phyloP scores from a whole-genome alignment of 2,888 invertebrate genomes.

The Drosophila fulvimacula region DNA sequence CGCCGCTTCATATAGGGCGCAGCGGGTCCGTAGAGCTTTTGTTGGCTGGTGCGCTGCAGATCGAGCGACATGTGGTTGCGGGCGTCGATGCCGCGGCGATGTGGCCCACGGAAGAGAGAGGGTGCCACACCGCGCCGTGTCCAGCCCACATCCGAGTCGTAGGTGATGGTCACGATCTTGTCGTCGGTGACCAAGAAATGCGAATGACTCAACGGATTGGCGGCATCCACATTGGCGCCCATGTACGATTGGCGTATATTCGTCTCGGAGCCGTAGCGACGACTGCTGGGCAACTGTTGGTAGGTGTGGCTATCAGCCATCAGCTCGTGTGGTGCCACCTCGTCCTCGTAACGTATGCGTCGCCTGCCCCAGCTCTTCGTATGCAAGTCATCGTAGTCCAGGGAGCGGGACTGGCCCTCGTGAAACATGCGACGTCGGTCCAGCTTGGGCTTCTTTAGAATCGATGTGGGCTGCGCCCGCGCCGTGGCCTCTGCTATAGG shows the following conservation, averaged over 20 bases:
- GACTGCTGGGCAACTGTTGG: conserved; percentile 50
- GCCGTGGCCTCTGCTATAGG: conserved; percentile 81
- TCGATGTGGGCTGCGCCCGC: conserved; percentile 81
- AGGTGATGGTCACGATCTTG: conserved; percentile 85
- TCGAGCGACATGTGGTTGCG: conserved; percentile 83
- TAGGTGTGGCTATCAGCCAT: conserved; percentile 27
- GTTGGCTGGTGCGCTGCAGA: conserved; percentile 82
- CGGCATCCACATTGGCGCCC: conserved; percentile 82
- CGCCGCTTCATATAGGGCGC: conserved; percentile 83
- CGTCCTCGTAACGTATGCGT: conserved; percentile 84
- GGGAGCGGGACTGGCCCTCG: conserved; percentile 82
- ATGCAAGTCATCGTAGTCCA: conserved; percentile 84
- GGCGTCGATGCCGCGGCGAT: conserved; percentile 72
- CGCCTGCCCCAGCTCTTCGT: conserved; percentile 83
- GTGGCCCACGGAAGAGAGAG: conserved; percentile 80
- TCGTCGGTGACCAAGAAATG: conserved; percentile 85
- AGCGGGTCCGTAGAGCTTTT: conserved; percentile 82
- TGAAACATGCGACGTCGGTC: conserved; percentile 82
- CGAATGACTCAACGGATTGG: conserved; percentile 84
- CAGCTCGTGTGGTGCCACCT: conserved; percentile 57
- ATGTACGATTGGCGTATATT: conserved; percentile 84
- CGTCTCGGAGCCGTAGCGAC: conserved; percentile 84
- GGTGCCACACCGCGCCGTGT: conserved; percentile 84
- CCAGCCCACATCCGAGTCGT: conserved; percentile 85
- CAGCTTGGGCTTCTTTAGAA: conserved; percentile 82